These are phyloP conservation scores for Carassius gibelio DNA, from an alignment of 2,113 vertebrate species.

Conservation along the genomic window DNA sequence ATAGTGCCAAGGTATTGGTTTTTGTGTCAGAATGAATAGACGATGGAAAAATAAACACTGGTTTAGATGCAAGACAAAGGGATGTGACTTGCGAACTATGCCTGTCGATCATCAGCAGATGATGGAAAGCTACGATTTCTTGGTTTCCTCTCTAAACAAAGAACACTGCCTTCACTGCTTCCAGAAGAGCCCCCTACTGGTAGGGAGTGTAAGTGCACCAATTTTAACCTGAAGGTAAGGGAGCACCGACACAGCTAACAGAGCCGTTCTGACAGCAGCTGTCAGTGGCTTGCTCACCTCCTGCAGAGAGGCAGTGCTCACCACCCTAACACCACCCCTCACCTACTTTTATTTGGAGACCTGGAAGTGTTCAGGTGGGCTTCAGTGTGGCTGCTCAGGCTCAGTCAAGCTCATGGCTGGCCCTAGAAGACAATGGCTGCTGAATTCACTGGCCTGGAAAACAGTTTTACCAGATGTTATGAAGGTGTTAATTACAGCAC, in stretches of 20 bases:
- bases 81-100: conserved; percentile 53
- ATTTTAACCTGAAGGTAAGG: conserved; percentile 8
- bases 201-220: conserved; percentile 17
- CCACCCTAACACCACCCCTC: conserved; percentile 42
- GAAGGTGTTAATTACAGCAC: conserved; percentile 75
- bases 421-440: conserved; percentile 60
- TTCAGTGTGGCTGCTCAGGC: conserved; percentile 39
- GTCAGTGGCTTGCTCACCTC: conserved; percentile 34
- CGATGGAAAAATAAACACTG: conserved; percentile 37
- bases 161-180: too few relatives aligned
- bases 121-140: neutral
- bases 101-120: conserved; percentile 47
- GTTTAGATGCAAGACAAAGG: conserved; percentile 42
- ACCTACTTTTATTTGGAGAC: conserved; percentile 59
- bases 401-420: conserved; percentile 62
- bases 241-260: conserved; percentile 5
- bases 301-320: conserved; percentile 28
- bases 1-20: neutral
- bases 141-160: conserved; percentile 12
- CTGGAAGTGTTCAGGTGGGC: conserved; percentile 47
- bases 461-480: conserved; percentile 74
- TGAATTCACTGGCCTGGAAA: conserved; percentile 70
- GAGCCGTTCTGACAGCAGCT: conserved; percentile 38
- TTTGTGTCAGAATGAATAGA: conserved; percentile 31
- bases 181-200: conserved; percentile 22